A percentile compares a stretch with the other conserved stretches of the same genome.
These are phyloP conservation scores for Vultur gryphus DNA, from an alignment of 2,797 vertebrate genomes.

Conservation along the genomic window DNA sequence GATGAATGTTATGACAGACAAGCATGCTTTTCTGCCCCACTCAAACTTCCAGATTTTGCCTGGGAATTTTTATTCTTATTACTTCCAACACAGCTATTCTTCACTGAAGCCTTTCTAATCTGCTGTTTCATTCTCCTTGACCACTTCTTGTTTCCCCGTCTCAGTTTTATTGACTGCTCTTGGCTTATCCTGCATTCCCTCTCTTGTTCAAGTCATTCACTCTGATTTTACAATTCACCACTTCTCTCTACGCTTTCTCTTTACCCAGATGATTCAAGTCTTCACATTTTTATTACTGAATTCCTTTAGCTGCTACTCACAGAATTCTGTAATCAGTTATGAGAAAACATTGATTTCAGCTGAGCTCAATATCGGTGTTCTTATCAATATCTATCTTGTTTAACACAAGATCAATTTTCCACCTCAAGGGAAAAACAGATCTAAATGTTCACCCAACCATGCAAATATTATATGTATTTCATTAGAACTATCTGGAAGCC, in stretches of 20 bases:
- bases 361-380: not conserved
- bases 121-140: not conserved
- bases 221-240: not conserved
- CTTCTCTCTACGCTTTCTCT: not conserved
- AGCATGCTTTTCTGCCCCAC: not conserved
- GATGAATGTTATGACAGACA: not conserved
- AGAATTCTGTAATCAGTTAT: not conserved
- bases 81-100: not conserved
- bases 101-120: not conserved
- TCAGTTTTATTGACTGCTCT: not conserved
- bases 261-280: not conserved
- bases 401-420: slow-evolving; percentile 26
- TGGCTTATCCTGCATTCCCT: not conserved
- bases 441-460: not conserved
- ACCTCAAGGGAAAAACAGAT: not conserved
- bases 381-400: slow-evolving; percentile 1
- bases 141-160: not conserved
- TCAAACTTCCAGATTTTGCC: not conserved
- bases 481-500: not conserved
- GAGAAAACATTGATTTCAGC: slow-evolving; percentile 6
- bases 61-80: not conserved
- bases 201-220: not conserved
- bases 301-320: not conserved
- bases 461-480: not conserved
- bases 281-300: not conserved